Evolutionary conservation across 2,113 vertebrate genomes (phyloP).

Genomic region (Oryzias woworae): DNA sequence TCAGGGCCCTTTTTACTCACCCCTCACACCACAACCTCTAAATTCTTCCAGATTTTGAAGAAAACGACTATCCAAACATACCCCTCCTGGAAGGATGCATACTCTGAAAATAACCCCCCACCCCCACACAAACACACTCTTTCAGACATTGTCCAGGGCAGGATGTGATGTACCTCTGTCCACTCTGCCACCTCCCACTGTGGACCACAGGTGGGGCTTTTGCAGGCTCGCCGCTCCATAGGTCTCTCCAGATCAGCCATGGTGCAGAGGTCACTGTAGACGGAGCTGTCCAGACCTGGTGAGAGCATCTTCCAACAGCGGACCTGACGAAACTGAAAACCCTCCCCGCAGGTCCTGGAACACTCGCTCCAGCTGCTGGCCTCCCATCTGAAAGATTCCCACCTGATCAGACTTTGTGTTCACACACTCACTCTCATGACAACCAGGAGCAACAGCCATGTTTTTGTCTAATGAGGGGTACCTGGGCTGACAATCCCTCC

Average conservation of each 20-base stretch:
- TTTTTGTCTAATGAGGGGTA: slow-evolving; percentile 28
- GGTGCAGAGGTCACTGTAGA: slow-evolving; percentile 94
- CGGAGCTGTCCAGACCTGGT: slow-evolving; percentile 94
- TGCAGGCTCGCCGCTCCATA: slow-evolving; percentile 87
- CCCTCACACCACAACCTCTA: too few species aligned
- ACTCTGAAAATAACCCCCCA: too few species aligned
- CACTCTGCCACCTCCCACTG: slow-evolving; percentile 99
- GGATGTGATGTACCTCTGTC: slow-evolving; percentile 81
- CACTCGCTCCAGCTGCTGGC: slow-evolving; percentile 98
- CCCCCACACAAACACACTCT: too few species aligned
- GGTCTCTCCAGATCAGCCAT: slow-evolving; percentile 88
- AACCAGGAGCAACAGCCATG: not conserved
- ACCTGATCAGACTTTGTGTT: not conserved
- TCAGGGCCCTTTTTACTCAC: too few species aligned
- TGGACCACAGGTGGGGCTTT: slow-evolving; percentile 91
- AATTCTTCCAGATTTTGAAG: not conserved
- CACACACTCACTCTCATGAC: not conserved
- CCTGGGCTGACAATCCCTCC: slow-evolving; percentile 96
- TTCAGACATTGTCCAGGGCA: too few species aligned
- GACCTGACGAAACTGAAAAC: slow-evolving; percentile 91
- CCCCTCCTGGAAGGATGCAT: too few species aligned
- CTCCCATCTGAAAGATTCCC: slow-evolving; percentile 84
- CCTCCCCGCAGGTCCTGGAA: slow-evolving; percentile 94
- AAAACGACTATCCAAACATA: too few species aligned
- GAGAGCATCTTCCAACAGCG: slow-evolving; percentile 99